Evolutionary conservation across 1,140 invertebrate genomes (phyloP).

Genomic region (Lethocerus indicus): DNA sequence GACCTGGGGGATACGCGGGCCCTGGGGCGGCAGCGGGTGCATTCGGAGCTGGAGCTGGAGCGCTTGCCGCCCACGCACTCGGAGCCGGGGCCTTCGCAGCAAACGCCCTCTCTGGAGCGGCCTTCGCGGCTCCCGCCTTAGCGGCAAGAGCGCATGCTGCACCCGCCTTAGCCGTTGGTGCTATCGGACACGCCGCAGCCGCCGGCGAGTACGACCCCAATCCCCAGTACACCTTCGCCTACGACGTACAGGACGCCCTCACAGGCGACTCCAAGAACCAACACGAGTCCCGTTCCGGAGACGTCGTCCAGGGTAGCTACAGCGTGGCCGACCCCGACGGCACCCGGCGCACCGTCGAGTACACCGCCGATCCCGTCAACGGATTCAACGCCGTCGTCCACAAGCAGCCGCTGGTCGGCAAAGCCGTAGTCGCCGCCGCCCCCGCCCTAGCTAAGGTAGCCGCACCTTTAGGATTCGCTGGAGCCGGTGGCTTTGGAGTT

Average conservation of each 20-base stretch:
- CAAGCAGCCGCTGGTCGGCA: too few species aligned
- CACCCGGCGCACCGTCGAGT: constrained; percentile 35
- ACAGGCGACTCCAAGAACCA: constrained; percentile 31
- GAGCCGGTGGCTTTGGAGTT: too few species aligned
- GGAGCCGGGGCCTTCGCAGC: background rate
- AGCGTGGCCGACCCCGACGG: constrained; percentile 28
- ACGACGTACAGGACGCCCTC: constrained; percentile 29
- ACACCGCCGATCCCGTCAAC: constrained; percentile 29
- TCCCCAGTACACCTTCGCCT: constrained; percentile 29
- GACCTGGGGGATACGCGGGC: too few species aligned
- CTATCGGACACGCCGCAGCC: too few species aligned
- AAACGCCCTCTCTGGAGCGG: too few species aligned
- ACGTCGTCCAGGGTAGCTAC: constrained; percentile 29
- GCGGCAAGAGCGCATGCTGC: background rate
- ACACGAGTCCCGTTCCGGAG: constrained; percentile 27
- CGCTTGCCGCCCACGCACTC: constrained; percentile 5
- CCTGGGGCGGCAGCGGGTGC: too few species aligned
- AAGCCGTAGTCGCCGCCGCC: too few species aligned
- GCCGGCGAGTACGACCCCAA: too few species aligned
- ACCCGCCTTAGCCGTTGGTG: too few species aligned
- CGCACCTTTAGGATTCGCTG: too few species aligned
- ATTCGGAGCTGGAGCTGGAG: too few species aligned
- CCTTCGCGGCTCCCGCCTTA: constrained; percentile 26
- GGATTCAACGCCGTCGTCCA: constrained; percentile 32
- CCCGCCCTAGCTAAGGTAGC: too few species aligned